Conservation (phyloP, 2,113 vertebrate genomes). For the Plectropomus leopardus region DNA sequence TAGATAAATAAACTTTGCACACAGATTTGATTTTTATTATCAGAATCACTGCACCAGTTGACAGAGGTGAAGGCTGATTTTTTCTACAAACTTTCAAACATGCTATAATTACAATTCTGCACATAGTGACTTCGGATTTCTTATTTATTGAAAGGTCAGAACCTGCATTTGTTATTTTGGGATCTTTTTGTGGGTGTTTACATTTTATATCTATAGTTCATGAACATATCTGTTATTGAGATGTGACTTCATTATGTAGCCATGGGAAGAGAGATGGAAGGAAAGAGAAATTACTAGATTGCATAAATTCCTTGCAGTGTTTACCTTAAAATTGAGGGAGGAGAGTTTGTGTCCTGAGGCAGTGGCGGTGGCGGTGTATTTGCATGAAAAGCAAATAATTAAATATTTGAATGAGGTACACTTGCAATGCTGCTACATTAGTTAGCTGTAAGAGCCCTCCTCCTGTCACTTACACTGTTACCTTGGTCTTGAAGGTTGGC, state of each 20-base stretch:
- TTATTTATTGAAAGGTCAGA: neutral
- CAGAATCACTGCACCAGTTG: neutral
- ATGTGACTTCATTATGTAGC: neutral
- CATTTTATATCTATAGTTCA: neutral
- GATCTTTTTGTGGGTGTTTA: neutral
- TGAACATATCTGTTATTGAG: neutral
- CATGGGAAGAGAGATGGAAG: neutral
- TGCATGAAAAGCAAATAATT: constrained; percentile 8
- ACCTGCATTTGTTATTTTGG: neutral
- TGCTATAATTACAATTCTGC: neutral
- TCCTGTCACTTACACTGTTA: neutral
- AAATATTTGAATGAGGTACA: neutral
- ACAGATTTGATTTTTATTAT: neutral
- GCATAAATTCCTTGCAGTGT: neutral
- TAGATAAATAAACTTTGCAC: neutral
- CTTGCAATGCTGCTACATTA: neutral
- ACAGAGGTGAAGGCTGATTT: too few species aligned
- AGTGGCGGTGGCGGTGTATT: neutral
- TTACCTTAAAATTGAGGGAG: neutral
- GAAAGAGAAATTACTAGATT: neutral
- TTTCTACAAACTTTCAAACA: neutral
- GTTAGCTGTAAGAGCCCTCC: neutral
- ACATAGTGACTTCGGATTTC: neutral
- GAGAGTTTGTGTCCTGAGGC: constrained; percentile 13
- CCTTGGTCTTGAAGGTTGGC: constrained; percentile 8